Base-by-base conservation (phyloP, 2,797 vertebrate genomes). In the Mionectes olivaceus region DNA sequence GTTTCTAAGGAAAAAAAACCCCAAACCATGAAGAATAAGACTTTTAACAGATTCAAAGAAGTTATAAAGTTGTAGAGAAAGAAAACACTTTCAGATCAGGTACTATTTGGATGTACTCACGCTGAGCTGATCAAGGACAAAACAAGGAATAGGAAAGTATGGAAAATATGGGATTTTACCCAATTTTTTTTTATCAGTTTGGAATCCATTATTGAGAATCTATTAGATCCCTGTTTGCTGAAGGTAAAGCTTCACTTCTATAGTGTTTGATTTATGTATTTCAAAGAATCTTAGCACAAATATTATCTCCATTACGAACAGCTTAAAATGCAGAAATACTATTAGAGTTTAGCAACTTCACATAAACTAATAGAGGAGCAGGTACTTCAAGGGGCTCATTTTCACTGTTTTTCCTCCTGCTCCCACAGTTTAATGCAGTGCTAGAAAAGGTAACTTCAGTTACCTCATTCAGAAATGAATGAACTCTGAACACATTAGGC, bases 401-500 rank as follows among this genome's bases (percentile, higher is more conserved):
- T 56, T 79, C 64, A 75, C 13, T 55, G 14, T 30, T 70, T 83
- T 85, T 78, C 41, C 28, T 80, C 10, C 73, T 46, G 9, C 9
- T 90, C 35, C 19, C 39, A 83, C 5, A 69, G 43, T 90, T 71
- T 81, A 70, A 52, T 69, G 33, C 46, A 60, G 56, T 69, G 19
- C 83, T 92, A 78, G 65, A 70, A 94, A 5, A 91, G 73, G 77
- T 46, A 27, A 28, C 21, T 68, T 64, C 65, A 84, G 21, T 5
- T 78, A 47, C 73, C 33, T 78, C 59, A 59, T 15, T 83, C 39
- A 73, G 63, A 61, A 94, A 33, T 16, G 41, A 88, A 41, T 47
- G 24, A 97, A 77, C 18, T 71, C 67, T 49, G 47, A 93, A 83
- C 44, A 85, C 27, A 32, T 81, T 33, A 53, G 9, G n/a, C 77